phyloP scores from a whole-genome alignment of 2,888 invertebrate genomes.

The Andrena dorsata region DNA sequence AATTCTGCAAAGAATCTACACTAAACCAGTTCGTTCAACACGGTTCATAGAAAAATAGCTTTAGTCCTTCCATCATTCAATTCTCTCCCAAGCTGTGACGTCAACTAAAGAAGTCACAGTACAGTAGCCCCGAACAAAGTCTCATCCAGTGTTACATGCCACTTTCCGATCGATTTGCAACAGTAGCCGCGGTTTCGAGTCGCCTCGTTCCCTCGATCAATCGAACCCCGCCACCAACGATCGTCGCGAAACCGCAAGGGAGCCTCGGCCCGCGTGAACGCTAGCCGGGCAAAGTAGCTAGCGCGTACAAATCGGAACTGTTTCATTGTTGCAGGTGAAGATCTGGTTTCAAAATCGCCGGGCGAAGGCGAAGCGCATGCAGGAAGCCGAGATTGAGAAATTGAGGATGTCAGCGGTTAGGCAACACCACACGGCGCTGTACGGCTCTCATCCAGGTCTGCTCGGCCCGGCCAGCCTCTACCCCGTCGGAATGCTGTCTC shows the following conservation, averaged over 20 bases:
- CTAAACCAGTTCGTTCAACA: no score
- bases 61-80: no score
- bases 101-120: no score
- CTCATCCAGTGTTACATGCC: no score
- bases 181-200: not conserved
- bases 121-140: no score
- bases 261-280: not conserved
- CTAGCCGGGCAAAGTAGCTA: not conserved
- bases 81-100: no score
- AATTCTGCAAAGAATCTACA: no score
- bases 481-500: constrained; percentile 81
- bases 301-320: constrained; percentile 39
- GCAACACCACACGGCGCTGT: constrained; percentile 81
- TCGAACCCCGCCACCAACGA: not conserved
- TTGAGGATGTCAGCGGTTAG: constrained; percentile 91
- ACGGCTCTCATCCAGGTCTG: constrained; percentile 81
- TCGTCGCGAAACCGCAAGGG: constrained; percentile 28
- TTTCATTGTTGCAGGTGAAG: constrained; percentile 89
- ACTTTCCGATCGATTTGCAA: not conserved
- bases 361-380: constrained; percentile 98
- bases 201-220: not conserved
- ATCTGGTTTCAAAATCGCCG: constrained; percentile 98
- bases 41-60: no score
- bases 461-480: constrained; percentile 79
- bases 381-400: constrained; percentile 99